A percentile compares a stretch with the other conserved stretches of the same genome.
phyloP scores from a whole-genome alignment of 2,888 invertebrate species.

The Thymelicus sylvestris region DNA sequence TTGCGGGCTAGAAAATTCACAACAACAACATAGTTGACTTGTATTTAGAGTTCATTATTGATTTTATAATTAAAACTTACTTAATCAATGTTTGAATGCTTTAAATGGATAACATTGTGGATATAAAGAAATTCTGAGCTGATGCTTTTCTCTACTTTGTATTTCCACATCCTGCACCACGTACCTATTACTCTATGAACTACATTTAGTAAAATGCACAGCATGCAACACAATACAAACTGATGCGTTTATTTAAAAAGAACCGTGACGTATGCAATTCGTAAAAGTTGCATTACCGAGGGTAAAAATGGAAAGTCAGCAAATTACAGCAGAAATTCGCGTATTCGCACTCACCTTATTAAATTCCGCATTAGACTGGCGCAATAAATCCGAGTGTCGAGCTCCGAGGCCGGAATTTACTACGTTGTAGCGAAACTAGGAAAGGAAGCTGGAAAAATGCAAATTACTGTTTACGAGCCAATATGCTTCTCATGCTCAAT shows the following conservation, averaged over 20 bases:
- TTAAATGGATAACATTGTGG: too few species aligned
- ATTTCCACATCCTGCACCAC: too few species aligned
- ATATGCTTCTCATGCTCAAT: constrained; percentile 2
- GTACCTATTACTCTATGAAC: too few species aligned
- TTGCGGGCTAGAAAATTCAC: too few species aligned
- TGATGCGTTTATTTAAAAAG: background rate
- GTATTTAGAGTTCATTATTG: too few species aligned
- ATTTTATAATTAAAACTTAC: too few species aligned
- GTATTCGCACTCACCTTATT: constrained; percentile 51
- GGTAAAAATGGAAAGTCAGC: constrained; percentile 23
- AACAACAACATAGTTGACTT: too few species aligned
- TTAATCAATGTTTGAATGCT: too few species aligned
- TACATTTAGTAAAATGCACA: too few species aligned
- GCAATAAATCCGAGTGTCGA: constrained; percentile 58
- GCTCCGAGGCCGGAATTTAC: constrained; percentile 22
- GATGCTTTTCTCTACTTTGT: too few species aligned
- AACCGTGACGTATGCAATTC: background rate
- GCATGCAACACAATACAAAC: background rate
- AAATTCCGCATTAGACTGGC: constrained; percentile 64
- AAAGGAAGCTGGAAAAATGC: constrained; percentile 11
- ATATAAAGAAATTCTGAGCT: too few species aligned
- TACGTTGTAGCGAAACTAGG: constrained; percentile 14
- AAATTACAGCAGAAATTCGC: constrained; percentile 27
- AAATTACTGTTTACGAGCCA: constrained; percentile 11
- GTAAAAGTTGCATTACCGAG: background rate